Conservation (phyloP, 2,888 invertebrate species). For the Serripes groenlandicus region DNA sequence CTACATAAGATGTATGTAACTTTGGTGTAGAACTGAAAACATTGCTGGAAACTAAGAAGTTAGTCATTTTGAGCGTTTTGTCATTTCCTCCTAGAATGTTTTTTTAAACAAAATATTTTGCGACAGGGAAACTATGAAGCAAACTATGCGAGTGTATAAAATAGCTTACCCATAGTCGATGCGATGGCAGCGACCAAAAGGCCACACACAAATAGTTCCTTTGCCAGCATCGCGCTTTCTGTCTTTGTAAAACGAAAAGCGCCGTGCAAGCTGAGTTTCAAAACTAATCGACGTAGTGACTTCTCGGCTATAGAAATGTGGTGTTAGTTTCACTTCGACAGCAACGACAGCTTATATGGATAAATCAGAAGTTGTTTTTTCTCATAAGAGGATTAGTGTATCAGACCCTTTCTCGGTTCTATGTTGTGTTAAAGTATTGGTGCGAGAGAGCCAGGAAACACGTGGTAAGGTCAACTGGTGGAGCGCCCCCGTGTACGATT, state of each 20-base stretch:
- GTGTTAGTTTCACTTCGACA: background rate
- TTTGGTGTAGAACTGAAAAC: no score
- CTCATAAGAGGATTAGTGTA: background rate
- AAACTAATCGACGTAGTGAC: background rate
- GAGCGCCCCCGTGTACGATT: no score
- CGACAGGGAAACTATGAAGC: background rate
- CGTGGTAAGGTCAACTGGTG: no score
- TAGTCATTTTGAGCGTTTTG: background rate
- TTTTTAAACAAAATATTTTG: background rate
- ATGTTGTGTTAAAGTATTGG: no score
- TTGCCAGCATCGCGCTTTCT: background rate
- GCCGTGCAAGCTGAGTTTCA: background rate
- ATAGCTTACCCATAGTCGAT: background rate
- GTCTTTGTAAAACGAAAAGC: background rate
- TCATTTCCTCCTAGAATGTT: background rate
- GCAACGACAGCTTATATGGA: background rate
- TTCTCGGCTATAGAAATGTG: constrained; percentile 1
- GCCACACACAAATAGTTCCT: background rate
- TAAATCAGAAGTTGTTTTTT: background rate
- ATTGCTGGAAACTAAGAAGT: no score
- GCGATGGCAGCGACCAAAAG: background rate
- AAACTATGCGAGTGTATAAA: background rate
- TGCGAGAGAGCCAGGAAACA: no score
- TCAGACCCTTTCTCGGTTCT: no score
- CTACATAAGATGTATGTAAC: no score